phyloP scores from a whole-genome alignment of 2,888 invertebrate species.

The Ichneumoninae sp. region DNA sequence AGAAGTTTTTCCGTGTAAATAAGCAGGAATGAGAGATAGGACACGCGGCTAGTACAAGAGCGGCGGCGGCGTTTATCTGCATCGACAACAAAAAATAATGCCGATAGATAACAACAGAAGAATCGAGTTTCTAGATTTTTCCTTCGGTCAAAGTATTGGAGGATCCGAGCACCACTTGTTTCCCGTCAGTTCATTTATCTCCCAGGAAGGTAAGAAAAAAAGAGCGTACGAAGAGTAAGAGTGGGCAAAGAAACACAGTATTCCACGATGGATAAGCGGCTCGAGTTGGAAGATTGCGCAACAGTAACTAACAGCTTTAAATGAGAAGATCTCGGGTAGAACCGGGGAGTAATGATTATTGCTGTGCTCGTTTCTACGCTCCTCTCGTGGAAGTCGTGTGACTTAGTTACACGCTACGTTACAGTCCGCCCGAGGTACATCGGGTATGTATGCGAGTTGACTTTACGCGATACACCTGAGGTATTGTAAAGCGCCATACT shows the following conservation, averaged over 20 bases:
- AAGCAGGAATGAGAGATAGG: background rate
- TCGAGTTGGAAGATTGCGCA: conserved; percentile 1
- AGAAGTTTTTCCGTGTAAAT: background rate
- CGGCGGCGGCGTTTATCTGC: background rate
- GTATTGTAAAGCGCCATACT: conserved; percentile 4
- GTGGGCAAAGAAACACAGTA: conserved; percentile 7
- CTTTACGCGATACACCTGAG: background rate
- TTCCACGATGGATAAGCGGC: conserved; percentile 17
- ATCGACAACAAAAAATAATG: background rate
- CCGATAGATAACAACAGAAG: background rate
- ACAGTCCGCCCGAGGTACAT: background rate
- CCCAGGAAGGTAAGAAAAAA: background rate
- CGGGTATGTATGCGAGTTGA: background rate
- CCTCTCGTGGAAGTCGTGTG: background rate
- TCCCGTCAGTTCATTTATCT: background rate
- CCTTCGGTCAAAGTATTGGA: background rate
- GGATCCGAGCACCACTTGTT: background rate
- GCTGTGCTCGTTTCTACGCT: conserved; percentile 17
- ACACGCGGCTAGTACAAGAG: background rate
- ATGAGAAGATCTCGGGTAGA: background rate
- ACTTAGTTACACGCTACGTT: conserved; percentile 15
- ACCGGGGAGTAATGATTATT: conserved; percentile 46
- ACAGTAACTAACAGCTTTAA: background rate
- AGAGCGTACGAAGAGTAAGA: background rate
- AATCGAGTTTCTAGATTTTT: background rate